Base-by-base conservation (phyloP, 2,113 vertebrate genomes). In the Rynchops niger region DNA sequence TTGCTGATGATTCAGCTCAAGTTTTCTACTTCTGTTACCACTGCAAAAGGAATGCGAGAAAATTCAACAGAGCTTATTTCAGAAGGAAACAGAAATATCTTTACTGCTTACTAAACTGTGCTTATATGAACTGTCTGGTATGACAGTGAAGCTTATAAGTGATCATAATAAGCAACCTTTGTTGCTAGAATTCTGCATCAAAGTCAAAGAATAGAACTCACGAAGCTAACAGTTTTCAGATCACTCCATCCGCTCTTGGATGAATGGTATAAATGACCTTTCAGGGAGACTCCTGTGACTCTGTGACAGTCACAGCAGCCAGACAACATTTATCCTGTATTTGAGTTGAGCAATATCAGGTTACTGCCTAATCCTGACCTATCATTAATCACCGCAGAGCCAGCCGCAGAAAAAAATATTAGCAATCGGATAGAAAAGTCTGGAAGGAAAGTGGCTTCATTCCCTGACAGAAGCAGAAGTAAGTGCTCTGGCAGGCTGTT, bases 301-400 rank as follows among this genome's bases (percentile, higher is more conserved):
- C 63, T 0, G 4, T 73, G 86, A 83, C 82, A 90, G 73, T 78
- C 89, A 87, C 30, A 66, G 20, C 34, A 91, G 52, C 34, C 59
- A 89, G 52, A 79, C 65, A 86, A 91, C 43, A 15, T 91, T 89
- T 81, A 65, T 88, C 36, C 45, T 26, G 36, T 76, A 49, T 93
- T 77, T 67, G 26, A 62, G 30, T 59, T 95, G 77, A 92, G 73
- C 83, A 86, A 76, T 88, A 88, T 63, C 79, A 90, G 50, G 77
- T 96, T 95, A 84, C 90, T 1, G 1, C 65, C 88, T 87, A 58
- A 79, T 84, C 55, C 66, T 92, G 85, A 81, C 70, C 84, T 76
- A 49, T 70, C 91, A 95, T 94, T 92, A 96, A 97, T 97, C 96
- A 97, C 50, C 8, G 14, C 63, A 82, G 70, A 95, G 69, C 50